Base-by-base conservation (phyloP, 2,888 invertebrate genomes). In the Drosophila koepferae region DNA sequence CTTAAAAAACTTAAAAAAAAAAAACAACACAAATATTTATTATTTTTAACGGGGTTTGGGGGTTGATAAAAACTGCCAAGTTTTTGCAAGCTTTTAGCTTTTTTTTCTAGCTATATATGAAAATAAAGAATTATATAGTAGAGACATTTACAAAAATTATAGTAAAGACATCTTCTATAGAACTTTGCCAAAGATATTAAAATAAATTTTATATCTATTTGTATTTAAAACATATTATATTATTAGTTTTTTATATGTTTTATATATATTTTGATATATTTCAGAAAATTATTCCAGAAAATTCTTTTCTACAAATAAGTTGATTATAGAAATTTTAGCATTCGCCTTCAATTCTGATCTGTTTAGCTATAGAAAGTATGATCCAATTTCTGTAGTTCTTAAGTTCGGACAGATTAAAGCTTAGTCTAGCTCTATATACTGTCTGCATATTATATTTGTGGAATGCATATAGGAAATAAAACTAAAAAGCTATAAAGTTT, bases 391-490 rank as follows among this genome's bases (percentile, higher is more conserved):
- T 9, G 4, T 4, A 48, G 16, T 48, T 28, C 48, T 48, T 16
- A 16, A 9, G 28, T 31, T 18, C 10, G 18, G 0, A 6, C 10
- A 49, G 6, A 34, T 7, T 12, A 18, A 51, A 34, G 31, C 51
- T 18, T 14, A 8, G 10, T 8, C 20, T 16, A 4, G 9, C 31
- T 9, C 2, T 4, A 51, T 60, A 40, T n/a, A 10, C 55, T 59
- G 36, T 65, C 41, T 62, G 38, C 14, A n/a, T 61, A 23, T 18
- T 23, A 2, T 14, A 38, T 20, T 23, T 51, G 23, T 43, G 55
- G 72, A 78, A 79, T 75, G 55, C 28, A n/a, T 16, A n/a, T 48
- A 16, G 3, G 40, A 44, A 60, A 51, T 46, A 46, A 41, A 41
- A 28, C 0, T 28, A 28, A 14, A 18, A 44, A 51, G 23, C 20